Evolutionary conservation across 2,797 vertebrate species (phyloP), one percentile per base, ranked within the genome.

Genomic region (Limosa lapponica): DNA sequence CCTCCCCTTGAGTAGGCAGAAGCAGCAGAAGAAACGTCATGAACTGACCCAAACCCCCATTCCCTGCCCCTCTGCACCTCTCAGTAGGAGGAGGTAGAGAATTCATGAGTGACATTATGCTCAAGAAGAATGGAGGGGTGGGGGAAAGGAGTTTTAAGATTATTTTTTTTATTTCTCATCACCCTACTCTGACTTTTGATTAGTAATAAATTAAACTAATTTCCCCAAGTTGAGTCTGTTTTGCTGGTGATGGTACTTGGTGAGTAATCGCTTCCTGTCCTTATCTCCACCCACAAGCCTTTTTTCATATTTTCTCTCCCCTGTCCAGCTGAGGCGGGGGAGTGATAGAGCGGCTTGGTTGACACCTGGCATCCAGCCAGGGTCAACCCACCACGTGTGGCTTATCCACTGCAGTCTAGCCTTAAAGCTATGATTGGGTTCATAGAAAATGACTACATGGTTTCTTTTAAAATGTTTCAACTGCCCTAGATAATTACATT

Each of bases 251-350:
- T 2, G 4, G 6, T 9, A 80, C 67, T 17, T 79, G 8, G 3
- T 43, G 24, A 32, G 11, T 54, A 54, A 54, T 32, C 51, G 71
- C 22, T 72, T 36, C 17, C 25, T 72, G 6, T 71, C 20, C 36
- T 51, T 46, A 69, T 30, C 41, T 81, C 7, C 2, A 36, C 14
- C 11, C 59, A 49, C 0, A 0, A 87, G 22, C 10, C 6, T 77
- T 57, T 57, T 52, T 2, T 37, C 4, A 4, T 24, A 36, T 70
- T 85, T 74, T 70, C 37, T 52, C 20, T 30, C 37, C 16, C 6
- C 36, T 61, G 14, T 36, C 17, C 20, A n/a, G 8, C 5, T 61
- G 25, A 67, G 23, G 23, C 55, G 4, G 3, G 3, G 15, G 8
- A 67, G 17, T 20, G n/a, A 46, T 11, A 43, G 36, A 70, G 24